phyloP scores from a whole-genome alignment of 2,888 invertebrate species.

The Meiosimyza decipiens region DNA sequence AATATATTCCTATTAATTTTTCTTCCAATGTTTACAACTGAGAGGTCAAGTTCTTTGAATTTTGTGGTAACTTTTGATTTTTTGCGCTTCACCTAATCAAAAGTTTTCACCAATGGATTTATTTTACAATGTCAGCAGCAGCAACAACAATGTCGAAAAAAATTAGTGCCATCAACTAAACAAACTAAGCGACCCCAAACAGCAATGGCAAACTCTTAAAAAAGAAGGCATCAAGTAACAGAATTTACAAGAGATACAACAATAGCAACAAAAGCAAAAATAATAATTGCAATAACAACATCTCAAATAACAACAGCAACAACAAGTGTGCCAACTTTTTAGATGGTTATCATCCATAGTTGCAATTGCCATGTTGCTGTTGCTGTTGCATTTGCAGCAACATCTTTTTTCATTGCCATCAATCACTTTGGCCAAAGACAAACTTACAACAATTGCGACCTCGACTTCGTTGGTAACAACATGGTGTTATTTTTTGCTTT shows the following conservation, averaged over 20 bases:
- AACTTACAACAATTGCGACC: conserved; percentile 12
- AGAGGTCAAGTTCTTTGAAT: conserved; percentile 27
- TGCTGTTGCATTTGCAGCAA: conserved; percentile 21
- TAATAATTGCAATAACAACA: neutral
- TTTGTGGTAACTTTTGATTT: neutral
- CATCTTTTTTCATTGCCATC: conserved; percentile 30
- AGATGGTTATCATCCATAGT: neutral
- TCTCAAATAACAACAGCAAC: conserved; percentile 7
- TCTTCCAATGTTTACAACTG: neutral
- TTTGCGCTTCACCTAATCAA: neutral
- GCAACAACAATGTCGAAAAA: neutral
- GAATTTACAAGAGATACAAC: too few relatives aligned
- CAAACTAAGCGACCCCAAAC: neutral
- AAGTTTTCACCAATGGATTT: neutral
- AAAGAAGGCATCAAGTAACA: too few relatives aligned
- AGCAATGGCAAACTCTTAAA: too few relatives aligned
- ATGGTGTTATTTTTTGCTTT: conserved; percentile 3
- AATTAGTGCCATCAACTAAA: neutral
- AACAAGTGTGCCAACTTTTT: conserved; percentile 1
- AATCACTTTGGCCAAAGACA: conserved; percentile 9
- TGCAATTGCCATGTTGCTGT: neutral
- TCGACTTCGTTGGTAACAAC: conserved; percentile 6
- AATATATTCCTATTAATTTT: neutral
- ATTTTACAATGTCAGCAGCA: neutral
- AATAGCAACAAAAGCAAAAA: neutral